Base-by-base conservation (phyloP, 2,888 invertebrate species). In the Megalurothrips usitatus region DNA sequence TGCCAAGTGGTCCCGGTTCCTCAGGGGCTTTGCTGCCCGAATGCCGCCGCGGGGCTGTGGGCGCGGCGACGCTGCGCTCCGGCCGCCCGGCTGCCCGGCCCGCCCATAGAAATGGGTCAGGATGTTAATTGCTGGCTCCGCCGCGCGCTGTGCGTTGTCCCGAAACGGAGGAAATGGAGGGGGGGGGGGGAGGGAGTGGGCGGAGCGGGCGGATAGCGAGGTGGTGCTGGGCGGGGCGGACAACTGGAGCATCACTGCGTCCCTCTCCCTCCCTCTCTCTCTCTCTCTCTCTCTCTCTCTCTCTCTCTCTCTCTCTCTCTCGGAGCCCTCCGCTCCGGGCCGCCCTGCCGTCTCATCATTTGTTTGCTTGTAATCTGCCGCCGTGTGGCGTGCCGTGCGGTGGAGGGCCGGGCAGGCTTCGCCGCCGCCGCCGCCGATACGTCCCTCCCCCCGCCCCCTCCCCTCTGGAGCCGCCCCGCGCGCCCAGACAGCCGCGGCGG, bases 351-450 rank as follows among this genome's bases (percentile, higher is more conserved):
- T 12, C 68, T 26, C 8, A 75, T 75, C 68, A 26, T 75, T 75
- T 75, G 68, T 75, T 75, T 75, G 68, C 68, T 23, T 75, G 68
- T 75, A 75, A 75, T 75, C 68, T 75, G 68, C 23, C 68, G 68
- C 23, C 68, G 68, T 23, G 68, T 68, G 68, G 23, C 23, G 68
- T n/a, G 4, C 68, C 23, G 68, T 68, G 52, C 34, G 34, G 34
- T 43, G 34, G 34, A 43, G 34, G 34, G 34, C 2, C 34, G 34
- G 34, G 3, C 34, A 43, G 3, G 34, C 34, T 6, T 43, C 34
- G 34, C 34, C 34, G 3, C 34, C 34, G 6, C 34, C 34, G 3
- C 58, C 14, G 14, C 19, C 58, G 58, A 58, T 58, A 58, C n/a
- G n/a, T 43, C 6, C 34, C 3, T 43, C 6, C 34, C 2, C 34